These are phyloP conservation scores for Macropus fuliginosus DNA, from an alignment of 2,797 vertebrate species.

Conservation along the genomic window DNA sequence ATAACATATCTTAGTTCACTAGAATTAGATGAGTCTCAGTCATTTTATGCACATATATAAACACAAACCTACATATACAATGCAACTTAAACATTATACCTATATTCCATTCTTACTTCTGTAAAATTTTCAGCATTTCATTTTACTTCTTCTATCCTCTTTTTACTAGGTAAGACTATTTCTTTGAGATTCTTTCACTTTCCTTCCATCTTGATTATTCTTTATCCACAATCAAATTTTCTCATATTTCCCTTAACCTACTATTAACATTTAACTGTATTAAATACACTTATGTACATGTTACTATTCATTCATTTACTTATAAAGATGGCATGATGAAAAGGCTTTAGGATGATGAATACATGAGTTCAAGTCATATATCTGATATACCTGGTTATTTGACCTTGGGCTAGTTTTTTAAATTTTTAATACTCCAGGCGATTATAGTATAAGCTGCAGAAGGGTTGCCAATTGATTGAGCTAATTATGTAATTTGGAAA, in stretches of 20 bases:
- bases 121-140: neutral
- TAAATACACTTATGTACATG: neutral
- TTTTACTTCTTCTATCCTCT: neutral
- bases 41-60: neutral
- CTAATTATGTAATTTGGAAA: neutral
- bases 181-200: neutral
- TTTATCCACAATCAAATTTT: neutral
- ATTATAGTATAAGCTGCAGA: neutral
- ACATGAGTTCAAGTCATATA: neutral
- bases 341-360: neutral
- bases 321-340: neutral
- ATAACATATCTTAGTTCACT: neutral
- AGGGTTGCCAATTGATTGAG: neutral
- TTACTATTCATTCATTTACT: neutral
- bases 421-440: neutral
- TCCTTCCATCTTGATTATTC: neutral
- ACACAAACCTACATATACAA: neutral
- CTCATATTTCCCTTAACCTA: neutral
- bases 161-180: neutral
- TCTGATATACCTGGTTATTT: neutral
- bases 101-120: neutral
- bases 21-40: neutral
- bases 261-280: neutral
- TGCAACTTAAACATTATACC: neutral
- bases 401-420: neutral